Base-by-base conservation (phyloP, 2,797 vertebrate species). In the Otus scops region DNA sequence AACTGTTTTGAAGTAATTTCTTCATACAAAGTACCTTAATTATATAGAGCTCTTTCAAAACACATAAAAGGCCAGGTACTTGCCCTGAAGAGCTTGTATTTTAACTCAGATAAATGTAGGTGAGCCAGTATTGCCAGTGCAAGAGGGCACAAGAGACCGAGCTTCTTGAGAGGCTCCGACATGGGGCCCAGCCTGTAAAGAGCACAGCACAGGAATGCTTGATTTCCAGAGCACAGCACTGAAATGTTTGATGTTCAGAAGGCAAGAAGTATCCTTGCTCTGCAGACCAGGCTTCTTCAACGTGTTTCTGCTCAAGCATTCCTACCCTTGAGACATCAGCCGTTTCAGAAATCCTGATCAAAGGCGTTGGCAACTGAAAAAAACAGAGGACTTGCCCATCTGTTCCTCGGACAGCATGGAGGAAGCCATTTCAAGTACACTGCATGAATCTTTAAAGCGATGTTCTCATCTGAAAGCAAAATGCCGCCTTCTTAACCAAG, bases 1-100 rank as follows among this genome's bases (percentile, higher is more conserved):
- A 97, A 96, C 94, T 87, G 78, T 97, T 96, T 86, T 93, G 86
- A 96, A 97, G 93, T 93, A 97, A 96, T 96, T 96, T 92, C 95
- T 97, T 94, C 93, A 92, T 96, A 96, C 94, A 95, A 95, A 97
- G 86, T 95, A 91, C 81, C 73, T 95, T 96, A 97, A 97, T 96
- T 96, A 97, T 53, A 95, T 83, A 92, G 78, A 94, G 80, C 56
- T 94, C 94, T 96, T 96, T 94, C 94, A 92, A 92, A 97, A 96
- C 93, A 96, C 94, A 97, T 96, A 91, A 96, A 97, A 97, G 96
- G 64, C 90, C 50, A n/a, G 45, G 92, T 26, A 83, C 90, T 83
- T 97, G 93, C 96, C 94, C 96, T 93, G 94, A 95, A 97, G 96
- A 96, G 94, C 74, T 91, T 95, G 70, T 92, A 95, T 96, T 96